phyloP scores from a whole-genome alignment of 2,888 invertebrate genomes.

The Alviniconcha strummeri region DNA sequence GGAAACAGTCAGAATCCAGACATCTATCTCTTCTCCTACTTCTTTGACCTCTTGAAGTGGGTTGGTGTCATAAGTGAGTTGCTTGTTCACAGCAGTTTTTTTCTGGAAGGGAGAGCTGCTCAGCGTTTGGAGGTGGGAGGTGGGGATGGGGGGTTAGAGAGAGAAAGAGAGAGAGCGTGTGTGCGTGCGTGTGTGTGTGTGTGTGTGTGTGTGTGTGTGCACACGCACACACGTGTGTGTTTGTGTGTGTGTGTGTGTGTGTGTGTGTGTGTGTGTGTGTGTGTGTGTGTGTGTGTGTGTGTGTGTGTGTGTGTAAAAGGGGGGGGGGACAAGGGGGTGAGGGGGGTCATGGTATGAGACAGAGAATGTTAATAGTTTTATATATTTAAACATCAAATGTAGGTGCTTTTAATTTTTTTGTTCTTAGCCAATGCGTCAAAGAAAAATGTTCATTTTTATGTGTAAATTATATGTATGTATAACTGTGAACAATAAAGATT shows the following conservation, averaged over 20 bases:
- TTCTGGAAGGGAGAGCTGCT: not conserved
- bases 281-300: not conserved
- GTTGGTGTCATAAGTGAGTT: conserved; percentile 82
- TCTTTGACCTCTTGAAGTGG: conserved; percentile 93
- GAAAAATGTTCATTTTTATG: no score
- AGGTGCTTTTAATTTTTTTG: no score
- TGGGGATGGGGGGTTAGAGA: not conserved
- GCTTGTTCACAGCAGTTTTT: not conserved
- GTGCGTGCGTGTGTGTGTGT: not conserved
- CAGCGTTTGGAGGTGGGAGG: not conserved
- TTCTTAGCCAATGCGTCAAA: no score
- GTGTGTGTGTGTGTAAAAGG: no score
- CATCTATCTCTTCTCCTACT: conserved; percentile 93
- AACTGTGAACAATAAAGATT: no score
- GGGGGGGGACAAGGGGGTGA: no score
- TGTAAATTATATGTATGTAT: no score
- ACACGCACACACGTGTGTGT: no score
- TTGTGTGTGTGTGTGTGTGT: no score
- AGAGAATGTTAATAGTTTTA: no score
- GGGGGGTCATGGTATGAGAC: no score
- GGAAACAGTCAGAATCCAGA: conserved; percentile 73
- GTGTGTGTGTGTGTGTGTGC: not conserved
- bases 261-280: not conserved
- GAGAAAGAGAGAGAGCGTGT: not conserved
- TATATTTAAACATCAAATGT: no score